These are phyloP conservation scores for Pachycephus smyrnensis DNA, from an alignment of 2,888 invertebrate genomes.

Conservation along the genomic window DNA sequence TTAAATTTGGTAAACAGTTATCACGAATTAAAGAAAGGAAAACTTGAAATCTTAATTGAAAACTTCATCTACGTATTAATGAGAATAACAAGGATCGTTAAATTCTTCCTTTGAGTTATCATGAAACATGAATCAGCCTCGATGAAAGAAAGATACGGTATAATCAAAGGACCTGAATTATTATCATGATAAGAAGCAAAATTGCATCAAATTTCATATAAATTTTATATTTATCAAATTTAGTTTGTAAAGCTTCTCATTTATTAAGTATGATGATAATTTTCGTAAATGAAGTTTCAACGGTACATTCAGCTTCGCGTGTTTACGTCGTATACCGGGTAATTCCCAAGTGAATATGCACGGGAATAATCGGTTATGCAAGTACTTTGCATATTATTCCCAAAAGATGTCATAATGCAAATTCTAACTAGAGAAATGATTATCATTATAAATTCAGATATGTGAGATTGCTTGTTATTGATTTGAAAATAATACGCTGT, in stretches of 20 bases:
- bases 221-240: background rate
- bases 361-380: background rate
- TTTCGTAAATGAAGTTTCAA: background rate
- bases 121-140: too few relatives aligned
- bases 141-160: too few relatives aligned
- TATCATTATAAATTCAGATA: background rate
- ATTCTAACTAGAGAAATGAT: background rate
- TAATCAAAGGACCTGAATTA: background rate
- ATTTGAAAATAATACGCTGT: background rate
- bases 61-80: too few relatives aligned
- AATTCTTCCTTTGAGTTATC: too few relatives aligned
- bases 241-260: background rate
- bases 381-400: background rate
- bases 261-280: background rate
- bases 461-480: background rate
- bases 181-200: background rate
- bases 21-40: too few relatives aligned
- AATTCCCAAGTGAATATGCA: background rate
- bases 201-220: background rate
- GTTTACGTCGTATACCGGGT: background rate
- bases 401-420: background rate
- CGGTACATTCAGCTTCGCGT: background rate
- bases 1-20: too few relatives aligned
- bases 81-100: too few relatives aligned
- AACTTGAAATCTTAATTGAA: too few relatives aligned